Evolutionary conservation across 2,797 vertebrate genomes (phyloP), one percentile per base, ranked within the genome.

Genomic region (Tokudaia muenninki): DNA sequence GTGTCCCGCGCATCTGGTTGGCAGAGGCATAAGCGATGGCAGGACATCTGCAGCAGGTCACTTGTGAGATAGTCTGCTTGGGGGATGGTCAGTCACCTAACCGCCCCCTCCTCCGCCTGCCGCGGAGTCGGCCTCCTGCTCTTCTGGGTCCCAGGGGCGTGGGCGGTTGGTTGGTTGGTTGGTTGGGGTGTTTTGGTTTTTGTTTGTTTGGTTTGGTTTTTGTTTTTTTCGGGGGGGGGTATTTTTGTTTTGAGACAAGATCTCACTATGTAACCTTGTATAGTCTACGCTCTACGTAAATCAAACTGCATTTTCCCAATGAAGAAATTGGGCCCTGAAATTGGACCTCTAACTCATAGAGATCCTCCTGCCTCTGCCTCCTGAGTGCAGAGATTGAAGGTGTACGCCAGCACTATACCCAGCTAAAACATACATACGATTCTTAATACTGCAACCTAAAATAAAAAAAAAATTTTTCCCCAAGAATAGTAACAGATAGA

Each of bases 381-480:
- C 67, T n/a, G 16, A 31, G 29, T 50, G 24, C 29, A 0, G 3
- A 50, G 47, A 31, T 78, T 29, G 29, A 47, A 77, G 44, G 21
- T 29, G 5, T 47, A 14, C 2, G 26, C 41, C 41, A 44, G 41
- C 78, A 44, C 74, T 50, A n/a, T 22, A 31, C 31, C 78, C 78
- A 77, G 41, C 22, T 77, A 13, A 77, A 77, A 77, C 41, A 44
- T 47, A 44, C 41, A n/a, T 21, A 6, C 11, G 50, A 57, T 22
- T 26, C 21, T 81, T 59, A 75, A 47, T 50, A 94, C 72, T 90
- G 63, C 78, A 83, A 94, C 44, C 55, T 92, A n/a, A 96, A 61
- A 41, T 5, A 65, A n/a, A n/a, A n/a, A n/a, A n/a, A n/a, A n/a
- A n/a, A n/a, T n/a, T n/a, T n/a, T n/a, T n/a, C n/a, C 50, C 50